A percentile compares a stretch with the other conserved stretches of the same genome.
These are phyloP conservation scores for Tipula confusa DNA, from an alignment of 2,888 invertebrate species.

Conservation along the genomic window DNA sequence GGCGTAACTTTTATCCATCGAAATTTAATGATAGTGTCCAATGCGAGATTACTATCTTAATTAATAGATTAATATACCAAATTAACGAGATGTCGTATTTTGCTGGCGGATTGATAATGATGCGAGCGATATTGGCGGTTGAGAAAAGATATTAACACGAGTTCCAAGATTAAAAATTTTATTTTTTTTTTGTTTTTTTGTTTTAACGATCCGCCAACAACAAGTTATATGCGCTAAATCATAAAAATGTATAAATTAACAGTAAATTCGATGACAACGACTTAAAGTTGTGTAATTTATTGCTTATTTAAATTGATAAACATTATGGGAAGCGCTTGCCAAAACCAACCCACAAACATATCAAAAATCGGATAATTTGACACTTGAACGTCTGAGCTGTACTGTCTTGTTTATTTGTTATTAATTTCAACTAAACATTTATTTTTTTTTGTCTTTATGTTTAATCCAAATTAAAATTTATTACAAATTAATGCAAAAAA, in stretches of 20 bases:
- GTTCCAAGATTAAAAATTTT: no score
- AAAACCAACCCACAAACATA: not conserved
- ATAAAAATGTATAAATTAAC: not conserved
- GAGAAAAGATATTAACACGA: not conserved
- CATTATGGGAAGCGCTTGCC: not conserved
- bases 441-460: no score
- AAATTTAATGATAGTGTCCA: not conserved
- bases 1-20: not conserved
- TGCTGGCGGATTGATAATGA: not conserved
- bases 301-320: not conserved
- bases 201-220: not conserved
- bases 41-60: not conserved
- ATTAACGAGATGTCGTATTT: not conserved
- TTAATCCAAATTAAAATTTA: not conserved
- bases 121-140: no score
- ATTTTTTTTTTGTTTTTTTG: no score
- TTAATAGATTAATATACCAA: not conserved
- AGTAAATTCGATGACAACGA: not conserved
- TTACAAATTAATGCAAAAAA: not conserved
- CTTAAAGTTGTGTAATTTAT: not conserved
- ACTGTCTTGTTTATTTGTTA: not conserved
- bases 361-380: not conserved
- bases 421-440: not conserved
- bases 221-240: not conserved
- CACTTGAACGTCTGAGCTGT: not conserved